Evolutionary conservation across 1,140 invertebrate genomes (phyloP).

Genomic region (Dendrolimus kikuchii): DNA sequence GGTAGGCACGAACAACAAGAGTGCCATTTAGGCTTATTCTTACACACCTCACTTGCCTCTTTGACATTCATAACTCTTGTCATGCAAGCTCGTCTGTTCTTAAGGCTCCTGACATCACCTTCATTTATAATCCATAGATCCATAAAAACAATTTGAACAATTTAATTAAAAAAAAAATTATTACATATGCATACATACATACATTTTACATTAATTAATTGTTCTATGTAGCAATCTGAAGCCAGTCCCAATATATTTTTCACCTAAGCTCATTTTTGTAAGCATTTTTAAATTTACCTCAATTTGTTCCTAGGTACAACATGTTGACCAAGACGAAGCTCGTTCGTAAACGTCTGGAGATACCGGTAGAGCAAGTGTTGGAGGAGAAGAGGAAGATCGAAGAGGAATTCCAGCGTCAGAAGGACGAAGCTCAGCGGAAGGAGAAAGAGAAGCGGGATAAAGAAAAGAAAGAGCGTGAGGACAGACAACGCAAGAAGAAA

Average conservation of each 20-base stretch:
- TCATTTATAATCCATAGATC: too few species aligned
- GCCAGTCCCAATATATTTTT: background rate
- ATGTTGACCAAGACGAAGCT: slow-evolving; percentile 61
- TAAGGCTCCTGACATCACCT: too few species aligned
- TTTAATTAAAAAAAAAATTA: too few species aligned
- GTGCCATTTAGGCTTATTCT: too few species aligned
- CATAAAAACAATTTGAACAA: too few species aligned
- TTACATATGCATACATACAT: too few species aligned
- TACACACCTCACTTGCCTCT: too few species aligned
- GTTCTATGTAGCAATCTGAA: too few species aligned
- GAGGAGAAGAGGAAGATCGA: slow-evolving; percentile 50
- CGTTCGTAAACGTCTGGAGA: slow-evolving; percentile 47
- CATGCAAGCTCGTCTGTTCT: too few species aligned
- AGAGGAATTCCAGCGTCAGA: slow-evolving; percentile 32
- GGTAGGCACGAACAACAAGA: too few species aligned
- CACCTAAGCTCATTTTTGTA: background rate
- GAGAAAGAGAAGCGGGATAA: slow-evolving; percentile 31
- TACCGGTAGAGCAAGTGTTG: slow-evolving; percentile 53
- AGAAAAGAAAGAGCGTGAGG: slow-evolving; percentile 41
- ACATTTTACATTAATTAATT: too few species aligned
- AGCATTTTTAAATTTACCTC: background rate
- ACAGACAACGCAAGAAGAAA: slow-evolving; percentile 48
- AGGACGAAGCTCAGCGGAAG: slow-evolving; percentile 33
- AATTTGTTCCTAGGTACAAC: slow-evolving; percentile 38
- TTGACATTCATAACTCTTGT: too few species aligned